Conservation (phyloP, 2,888 invertebrate genomes). For the Drosophila kambysellisi region DNA sequence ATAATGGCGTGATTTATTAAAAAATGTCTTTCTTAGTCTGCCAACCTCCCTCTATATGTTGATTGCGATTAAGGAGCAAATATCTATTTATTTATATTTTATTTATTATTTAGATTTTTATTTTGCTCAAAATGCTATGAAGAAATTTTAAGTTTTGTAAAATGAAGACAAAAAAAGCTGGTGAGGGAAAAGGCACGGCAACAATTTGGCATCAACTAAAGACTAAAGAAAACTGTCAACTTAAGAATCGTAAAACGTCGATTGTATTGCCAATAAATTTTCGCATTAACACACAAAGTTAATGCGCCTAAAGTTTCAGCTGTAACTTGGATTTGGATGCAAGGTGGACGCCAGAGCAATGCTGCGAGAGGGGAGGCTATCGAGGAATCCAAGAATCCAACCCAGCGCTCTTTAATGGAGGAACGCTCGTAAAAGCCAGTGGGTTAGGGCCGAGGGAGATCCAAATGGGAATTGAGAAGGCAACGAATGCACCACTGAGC, state of each 20-base stretch:
- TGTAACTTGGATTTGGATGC: conserved; percentile 20
- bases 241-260: conserved; percentile 78
- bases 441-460: conserved; percentile 30
- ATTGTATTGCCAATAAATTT: conserved; percentile 83
- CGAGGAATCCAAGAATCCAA: conserved; percentile 9
- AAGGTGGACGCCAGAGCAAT: conserved; percentile 31
- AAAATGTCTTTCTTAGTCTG: no score
- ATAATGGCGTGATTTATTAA: rapidly evolving
- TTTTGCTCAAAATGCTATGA: neutral
- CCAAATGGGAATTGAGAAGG: conserved; percentile 9
- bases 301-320: conserved; percentile 54
- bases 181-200: neutral
- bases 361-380: neutral
- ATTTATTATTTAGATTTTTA: no score
- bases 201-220: conserved; percentile 33
- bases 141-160: neutral
- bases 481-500: conserved; percentile 66
- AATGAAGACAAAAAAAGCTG: neutral
- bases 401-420: conserved; percentile 62
- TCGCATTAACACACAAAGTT: conserved; percentile 79
- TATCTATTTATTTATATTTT: no score
- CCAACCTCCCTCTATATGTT: neutral
- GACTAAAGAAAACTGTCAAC: conserved; percentile 78
- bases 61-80: neutral
- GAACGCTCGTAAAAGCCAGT: conserved; percentile 63